These are phyloP conservation scores for Hydrozoanthus gracilis DNA, from an alignment of 92 coral and sea anemone genomes.

Conservation along the genomic window DNA sequence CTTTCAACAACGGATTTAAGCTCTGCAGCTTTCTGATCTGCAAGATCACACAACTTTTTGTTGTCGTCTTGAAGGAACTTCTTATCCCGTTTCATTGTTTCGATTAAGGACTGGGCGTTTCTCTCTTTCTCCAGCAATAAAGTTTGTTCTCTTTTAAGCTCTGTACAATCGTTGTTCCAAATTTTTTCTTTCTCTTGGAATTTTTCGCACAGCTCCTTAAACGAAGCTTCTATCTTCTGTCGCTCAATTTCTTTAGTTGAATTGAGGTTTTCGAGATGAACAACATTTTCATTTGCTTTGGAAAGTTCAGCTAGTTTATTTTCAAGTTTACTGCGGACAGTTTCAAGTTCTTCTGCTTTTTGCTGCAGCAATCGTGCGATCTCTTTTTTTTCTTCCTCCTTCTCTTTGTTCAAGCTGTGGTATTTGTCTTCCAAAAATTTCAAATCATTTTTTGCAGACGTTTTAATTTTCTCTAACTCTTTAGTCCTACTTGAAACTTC, in stretches of 20 bases:
- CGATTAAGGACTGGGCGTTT: conserved; percentile 54
- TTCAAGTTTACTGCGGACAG: conserved; percentile 54
- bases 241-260: conserved; percentile 58
- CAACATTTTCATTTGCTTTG: conserved; percentile 59
- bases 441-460: conserved; percentile 34
- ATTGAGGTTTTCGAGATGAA: conserved; percentile 70
- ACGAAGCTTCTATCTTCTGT: conserved; percentile 56
- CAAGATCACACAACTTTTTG: conserved; percentile 81
- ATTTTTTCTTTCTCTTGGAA: conserved; percentile 58
- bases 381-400: conserved; percentile 57
- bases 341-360: conserved; percentile 60
- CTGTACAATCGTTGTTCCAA: conserved; percentile 45
- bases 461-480: conserved; percentile 54
- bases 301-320: conserved; percentile 57
- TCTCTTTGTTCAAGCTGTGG: conserved; percentile 61
- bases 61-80: conserved; percentile 85
- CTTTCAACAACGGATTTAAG: conserved; percentile 74
- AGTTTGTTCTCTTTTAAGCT: conserved; percentile 63
- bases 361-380: conserved; percentile 59
- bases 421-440: conserved; percentile 52
- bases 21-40: conserved; percentile 84
- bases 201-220: conserved; percentile 66
- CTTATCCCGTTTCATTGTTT: conserved; percentile 71
- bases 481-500: conserved; percentile 46
- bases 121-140: conserved; percentile 64